Conservation (phyloP, 2,888 invertebrate genomes). For the Ferrisia virgata region DNA sequence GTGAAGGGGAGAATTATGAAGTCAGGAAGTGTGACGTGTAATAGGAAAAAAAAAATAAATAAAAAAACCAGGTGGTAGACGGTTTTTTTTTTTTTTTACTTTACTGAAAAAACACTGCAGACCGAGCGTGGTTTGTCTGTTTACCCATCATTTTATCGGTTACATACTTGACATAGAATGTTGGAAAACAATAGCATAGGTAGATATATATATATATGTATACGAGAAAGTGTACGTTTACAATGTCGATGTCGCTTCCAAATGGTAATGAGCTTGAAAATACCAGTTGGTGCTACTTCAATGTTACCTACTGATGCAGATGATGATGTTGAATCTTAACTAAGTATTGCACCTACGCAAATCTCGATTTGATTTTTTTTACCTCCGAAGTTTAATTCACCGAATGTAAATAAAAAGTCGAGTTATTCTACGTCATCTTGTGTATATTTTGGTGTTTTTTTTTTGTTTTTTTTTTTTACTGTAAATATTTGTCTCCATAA, state of each 20-base stretch:
- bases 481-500: neutral
- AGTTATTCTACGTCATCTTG: no score
- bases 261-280: neutral
- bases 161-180: conserved; percentile 6
- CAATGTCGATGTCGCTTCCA: neutral
- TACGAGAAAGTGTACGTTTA: neutral
- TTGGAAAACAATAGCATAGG: neutral
- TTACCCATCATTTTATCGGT: neutral
- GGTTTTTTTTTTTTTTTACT: neutral
- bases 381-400: neutral
- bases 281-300: neutral
- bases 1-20: conserved; percentile 30
- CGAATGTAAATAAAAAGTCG: neutral
- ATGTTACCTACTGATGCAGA: no score
- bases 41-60: neutral
- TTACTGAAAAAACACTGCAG: neutral
- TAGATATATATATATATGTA: no score
- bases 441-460: neutral
- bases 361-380: neutral
- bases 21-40: conserved; percentile 42
- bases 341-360: no score
- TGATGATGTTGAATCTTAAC: no score
- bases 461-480: neutral
- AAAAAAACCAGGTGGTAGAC: conserved; percentile 34
- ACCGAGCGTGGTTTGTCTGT: neutral